Conservation (phyloP, 2,797 vertebrate species). For the Myotis findleyi region DNA sequence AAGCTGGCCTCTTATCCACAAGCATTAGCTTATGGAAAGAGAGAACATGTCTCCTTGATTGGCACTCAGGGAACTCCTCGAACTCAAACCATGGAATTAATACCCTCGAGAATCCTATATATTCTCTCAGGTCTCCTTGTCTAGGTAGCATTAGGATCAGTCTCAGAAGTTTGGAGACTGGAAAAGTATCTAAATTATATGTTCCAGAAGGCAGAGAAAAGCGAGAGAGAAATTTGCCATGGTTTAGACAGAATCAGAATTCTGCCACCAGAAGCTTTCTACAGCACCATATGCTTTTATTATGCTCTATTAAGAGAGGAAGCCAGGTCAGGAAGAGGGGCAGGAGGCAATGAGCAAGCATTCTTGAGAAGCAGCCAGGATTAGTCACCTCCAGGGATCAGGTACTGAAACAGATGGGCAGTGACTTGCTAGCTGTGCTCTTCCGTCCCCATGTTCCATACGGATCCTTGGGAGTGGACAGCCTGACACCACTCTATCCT, state of each 20-base stretch:
- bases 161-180: not conserved
- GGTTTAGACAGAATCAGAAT: slow-evolving; percentile 1
- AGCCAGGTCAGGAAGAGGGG: slow-evolving; percentile 49
- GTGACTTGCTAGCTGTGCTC: slow-evolving; percentile 38
- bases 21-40: not conserved
- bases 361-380: slow-evolving; percentile 50
- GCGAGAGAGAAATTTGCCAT: not conserved
- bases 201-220: slow-evolving; percentile 7
- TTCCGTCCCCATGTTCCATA: slow-evolving; percentile 46
- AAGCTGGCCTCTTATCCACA: not conserved
- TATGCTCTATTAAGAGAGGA: slow-evolving; percentile 62
- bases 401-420: slow-evolving; percentile 70
- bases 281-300: slow-evolving; percentile 65
- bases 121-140: not conserved
- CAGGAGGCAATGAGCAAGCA: slow-evolving; percentile 21
- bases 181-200: not conserved
- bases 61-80: not conserved
- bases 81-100: not conserved
- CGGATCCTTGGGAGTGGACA: not conserved
- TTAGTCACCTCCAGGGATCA: slow-evolving; percentile 66
- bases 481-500: not conserved
- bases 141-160: not conserved
- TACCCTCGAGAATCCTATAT: not conserved
- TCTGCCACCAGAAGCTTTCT: slow-evolving; percentile 47
- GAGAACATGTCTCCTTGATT: not conserved